Percentiles rank a stretch among this genome's conserved stretches.
phyloP scores from a whole-genome alignment of 2,797 vertebrate genomes.

The Brachyalestes nurse region DNA sequence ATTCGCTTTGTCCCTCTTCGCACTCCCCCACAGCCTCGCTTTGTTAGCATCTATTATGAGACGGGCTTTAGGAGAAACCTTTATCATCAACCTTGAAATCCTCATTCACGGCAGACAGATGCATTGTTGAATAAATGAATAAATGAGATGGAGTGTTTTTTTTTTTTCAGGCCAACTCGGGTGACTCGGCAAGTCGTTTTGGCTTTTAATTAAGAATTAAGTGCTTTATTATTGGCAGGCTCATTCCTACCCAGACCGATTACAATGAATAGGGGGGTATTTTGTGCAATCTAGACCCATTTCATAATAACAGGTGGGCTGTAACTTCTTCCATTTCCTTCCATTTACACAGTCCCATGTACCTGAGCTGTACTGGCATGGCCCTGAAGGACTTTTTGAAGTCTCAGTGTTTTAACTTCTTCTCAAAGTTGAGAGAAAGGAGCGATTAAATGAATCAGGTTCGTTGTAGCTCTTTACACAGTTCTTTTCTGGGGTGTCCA shows the following conservation, averaged over 20 bases:
- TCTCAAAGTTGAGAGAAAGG: not conserved
- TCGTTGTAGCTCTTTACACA: not conserved
- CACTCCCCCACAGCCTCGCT: conserved; percentile 1
- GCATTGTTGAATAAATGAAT: not conserved
- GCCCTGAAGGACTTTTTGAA: too few species aligned
- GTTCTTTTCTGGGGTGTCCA: not conserved
- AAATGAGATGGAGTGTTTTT: not conserved
- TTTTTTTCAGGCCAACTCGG: not conserved
- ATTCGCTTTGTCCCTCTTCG: conserved; percentile 10
- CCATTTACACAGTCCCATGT: not conserved
- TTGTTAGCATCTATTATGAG: not conserved
- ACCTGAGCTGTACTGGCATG: not conserved
- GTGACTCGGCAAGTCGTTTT: not conserved
- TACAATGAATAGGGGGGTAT: not conserved
- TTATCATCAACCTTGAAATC: conserved; percentile 19
- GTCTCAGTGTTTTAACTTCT: too few species aligned
- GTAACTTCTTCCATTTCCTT: not conserved
- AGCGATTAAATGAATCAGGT: not conserved
- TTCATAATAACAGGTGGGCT: not conserved
- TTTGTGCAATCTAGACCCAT: not conserved
- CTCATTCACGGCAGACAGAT: conserved; percentile 3
- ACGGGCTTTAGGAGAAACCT: not conserved
- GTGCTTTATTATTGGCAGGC: conserved; percentile 3
- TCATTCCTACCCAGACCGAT: not conserved
- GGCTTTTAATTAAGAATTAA: conserved; percentile 13